phyloP scores from a whole-genome alignment of 2,888 invertebrate genomes.

The Tuberolachnus salignus region DNA sequence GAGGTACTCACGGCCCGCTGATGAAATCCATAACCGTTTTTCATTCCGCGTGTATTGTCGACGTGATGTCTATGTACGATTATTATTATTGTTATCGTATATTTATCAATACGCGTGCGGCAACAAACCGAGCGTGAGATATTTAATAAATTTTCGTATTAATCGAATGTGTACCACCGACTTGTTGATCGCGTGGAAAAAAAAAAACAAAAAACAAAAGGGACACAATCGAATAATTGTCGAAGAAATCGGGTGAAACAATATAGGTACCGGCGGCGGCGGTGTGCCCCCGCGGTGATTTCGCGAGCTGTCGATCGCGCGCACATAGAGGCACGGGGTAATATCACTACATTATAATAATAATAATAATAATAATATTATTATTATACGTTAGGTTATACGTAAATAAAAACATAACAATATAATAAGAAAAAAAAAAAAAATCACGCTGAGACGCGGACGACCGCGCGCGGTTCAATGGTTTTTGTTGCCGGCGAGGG shows the following conservation, averaged over 20 bases:
- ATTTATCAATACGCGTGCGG: not conserved
- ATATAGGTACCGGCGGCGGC: not conserved
- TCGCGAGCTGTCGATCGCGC: slow-evolving; percentile 51
- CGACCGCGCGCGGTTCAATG: slow-evolving; percentile 8
- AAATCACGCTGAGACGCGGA: slow-evolving; percentile 38
- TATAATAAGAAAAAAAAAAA: too few species aligned
- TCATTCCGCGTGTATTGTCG: slow-evolving; percentile 20
- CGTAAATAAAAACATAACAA: too few species aligned
- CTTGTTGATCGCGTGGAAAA: slow-evolving; percentile 46
- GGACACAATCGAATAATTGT: slow-evolving; percentile 50
- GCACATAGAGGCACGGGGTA: too few species aligned
- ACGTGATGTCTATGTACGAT: not conserved
- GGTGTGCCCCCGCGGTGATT: slow-evolving; percentile 27
- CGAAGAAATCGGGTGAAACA: slow-evolving; percentile 45
- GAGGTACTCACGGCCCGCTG: not conserved
- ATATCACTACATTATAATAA: slow-evolving; percentile 40
- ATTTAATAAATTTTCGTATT: slow-evolving; percentile 38
- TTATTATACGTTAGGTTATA: too few species aligned
- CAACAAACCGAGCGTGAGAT: slow-evolving; percentile 51
- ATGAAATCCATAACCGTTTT: slow-evolving; percentile 38
- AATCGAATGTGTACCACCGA: slow-evolving; percentile 35
- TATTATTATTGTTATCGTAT: slow-evolving; percentile 17
- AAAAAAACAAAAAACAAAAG: slow-evolving; percentile 53
- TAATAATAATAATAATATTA: slow-evolving; percentile 40
- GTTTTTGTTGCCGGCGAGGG: not conserved